Percentiles rank a stretch among this genome's conserved stretches.
Evolutionary conservation across 2,797 vertebrate species (phyloP).

Genomic region (Eulemur rubriventer): DNA sequence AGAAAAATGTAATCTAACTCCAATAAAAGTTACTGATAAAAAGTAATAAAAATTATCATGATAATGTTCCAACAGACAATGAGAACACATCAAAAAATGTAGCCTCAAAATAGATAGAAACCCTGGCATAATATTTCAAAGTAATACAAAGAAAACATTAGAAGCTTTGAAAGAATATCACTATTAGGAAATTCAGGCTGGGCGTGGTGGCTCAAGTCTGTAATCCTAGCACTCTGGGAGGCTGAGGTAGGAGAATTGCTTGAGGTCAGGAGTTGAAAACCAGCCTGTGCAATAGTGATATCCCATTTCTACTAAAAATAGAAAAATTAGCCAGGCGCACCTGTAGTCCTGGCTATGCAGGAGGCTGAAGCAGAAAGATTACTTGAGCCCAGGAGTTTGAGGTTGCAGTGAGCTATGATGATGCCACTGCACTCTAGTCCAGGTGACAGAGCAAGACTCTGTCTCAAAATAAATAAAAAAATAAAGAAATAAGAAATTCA

Average conservation of each 20-base stretch:
- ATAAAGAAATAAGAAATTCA: background rate
- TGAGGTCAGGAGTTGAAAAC: too few species aligned
- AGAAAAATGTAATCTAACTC: background rate
- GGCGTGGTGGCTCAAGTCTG: too few species aligned
- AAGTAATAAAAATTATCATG: background rate
- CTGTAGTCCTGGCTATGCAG: too few species aligned
- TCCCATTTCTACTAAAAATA: too few species aligned
- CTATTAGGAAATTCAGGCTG: background rate
- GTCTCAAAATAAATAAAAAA: background rate
- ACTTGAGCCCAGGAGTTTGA: too few species aligned
- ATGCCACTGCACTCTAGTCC: background rate
- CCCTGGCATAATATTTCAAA: background rate
- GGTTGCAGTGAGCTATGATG: too few species aligned
- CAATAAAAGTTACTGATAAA: background rate
- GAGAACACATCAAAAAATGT: background rate
- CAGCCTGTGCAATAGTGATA: too few species aligned
- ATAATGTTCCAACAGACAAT: background rate
- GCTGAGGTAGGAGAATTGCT: too few species aligned
- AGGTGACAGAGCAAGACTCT: background rate
- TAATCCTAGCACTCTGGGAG: too few species aligned
- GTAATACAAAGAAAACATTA: background rate
- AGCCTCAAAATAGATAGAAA: background rate
- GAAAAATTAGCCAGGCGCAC: too few species aligned
- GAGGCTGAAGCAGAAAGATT: too few species aligned
- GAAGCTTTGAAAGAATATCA: background rate